These are phyloP conservation scores for Sisyra terminalis DNA, from an alignment of 2,888 invertebrate genomes.

Conservation along the genomic window DNA sequence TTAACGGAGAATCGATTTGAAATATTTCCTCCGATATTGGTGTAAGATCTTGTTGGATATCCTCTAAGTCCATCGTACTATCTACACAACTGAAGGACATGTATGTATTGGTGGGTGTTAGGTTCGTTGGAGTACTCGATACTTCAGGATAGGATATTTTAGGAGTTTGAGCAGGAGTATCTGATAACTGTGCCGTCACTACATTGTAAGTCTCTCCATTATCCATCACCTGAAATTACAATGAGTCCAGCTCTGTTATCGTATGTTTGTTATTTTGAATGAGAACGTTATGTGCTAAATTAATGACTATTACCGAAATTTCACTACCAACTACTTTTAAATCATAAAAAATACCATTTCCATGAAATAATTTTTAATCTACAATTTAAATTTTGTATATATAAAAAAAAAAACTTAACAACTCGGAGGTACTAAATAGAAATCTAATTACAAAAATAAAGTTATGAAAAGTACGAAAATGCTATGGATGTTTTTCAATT, in stretches of 20 bases:
- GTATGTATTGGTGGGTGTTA: constrained; percentile 8
- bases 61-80: neutral
- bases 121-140: constrained; percentile 1
- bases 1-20: constrained; percentile 9
- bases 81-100: constrained; percentile 8
- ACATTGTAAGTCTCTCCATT: constrained; percentile 47
- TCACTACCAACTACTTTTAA: too few relatives aligned
- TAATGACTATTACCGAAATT: too few relatives aligned
- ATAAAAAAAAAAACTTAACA: too few relatives aligned
- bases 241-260: constrained; percentile 23
- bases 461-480: too few relatives aligned
- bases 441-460: too few relatives aligned
- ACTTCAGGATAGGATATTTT: constrained; percentile 9
- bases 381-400: too few relatives aligned
- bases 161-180: constrained; percentile 14
- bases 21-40: constrained; percentile 5
- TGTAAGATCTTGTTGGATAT: neutral
- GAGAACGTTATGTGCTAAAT: too few relatives aligned
- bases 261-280: neutral
- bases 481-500: too few relatives aligned
- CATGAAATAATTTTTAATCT: too few relatives aligned
- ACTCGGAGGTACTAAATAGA: too few relatives aligned
- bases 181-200: constrained; percentile 31
- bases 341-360: too few relatives aligned
- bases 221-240: constrained; percentile 54